A percentile compares a stretch with the other conserved stretches of the same genome.
phyloP scores from a whole-genome alignment of 2,797 vertebrate genomes.

The Enteromius paludinosus region DNA sequence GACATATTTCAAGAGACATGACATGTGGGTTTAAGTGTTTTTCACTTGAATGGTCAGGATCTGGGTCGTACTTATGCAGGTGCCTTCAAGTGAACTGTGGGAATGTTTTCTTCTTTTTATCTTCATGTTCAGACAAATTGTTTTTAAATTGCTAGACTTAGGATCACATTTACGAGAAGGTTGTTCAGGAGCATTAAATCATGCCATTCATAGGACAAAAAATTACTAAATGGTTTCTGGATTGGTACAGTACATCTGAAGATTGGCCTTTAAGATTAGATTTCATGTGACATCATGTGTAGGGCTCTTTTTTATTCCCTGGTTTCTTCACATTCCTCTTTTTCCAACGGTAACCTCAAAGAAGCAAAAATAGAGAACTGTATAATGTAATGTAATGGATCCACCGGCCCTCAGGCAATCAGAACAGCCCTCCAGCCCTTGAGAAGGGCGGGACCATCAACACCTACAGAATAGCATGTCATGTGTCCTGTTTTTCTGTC shows the following conservation, averaged over 20 bases:
- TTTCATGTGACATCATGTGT: slow-evolving; percentile 4
- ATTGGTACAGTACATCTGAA: neutral
- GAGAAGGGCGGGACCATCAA: slow-evolving; percentile 13
- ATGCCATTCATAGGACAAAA: slow-evolving; percentile 8
- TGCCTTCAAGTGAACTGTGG: slow-evolving; percentile 38
- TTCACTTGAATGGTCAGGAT: slow-evolving; percentile 37
- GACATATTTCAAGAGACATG: slow-evolving; percentile 24
- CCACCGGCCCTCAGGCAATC: slow-evolving; percentile 16
- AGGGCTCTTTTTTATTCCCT: neutral
- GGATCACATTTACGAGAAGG: slow-evolving; percentile 7
- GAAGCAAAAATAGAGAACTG: neutral
- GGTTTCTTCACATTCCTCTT: slow-evolving; percentile 5
- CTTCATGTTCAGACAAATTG: slow-evolving; percentile 29
- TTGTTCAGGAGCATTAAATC: slow-evolving; percentile 8
- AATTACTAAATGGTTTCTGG: slow-evolving; percentile 24
- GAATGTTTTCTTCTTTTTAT: slow-evolving; percentile 24
- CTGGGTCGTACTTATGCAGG: slow-evolving; percentile 43
- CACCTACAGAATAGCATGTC: slow-evolving; percentile 4
- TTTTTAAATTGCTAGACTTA: slow-evolving; percentile 24
- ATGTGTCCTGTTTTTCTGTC: slow-evolving; percentile 1
- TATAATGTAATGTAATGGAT: slow-evolving; percentile 15
- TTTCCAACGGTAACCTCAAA: slow-evolving; percentile 27
- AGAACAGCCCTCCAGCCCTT: neutral
- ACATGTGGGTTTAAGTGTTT: slow-evolving; percentile 45
- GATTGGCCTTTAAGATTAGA: slow-evolving; percentile 9